Percentiles rank a stretch among this genome's conserved stretches.
phyloP scores from a whole-genome alignment of 2,113 vertebrate species.

The Mesocricetus auratus region DNA sequence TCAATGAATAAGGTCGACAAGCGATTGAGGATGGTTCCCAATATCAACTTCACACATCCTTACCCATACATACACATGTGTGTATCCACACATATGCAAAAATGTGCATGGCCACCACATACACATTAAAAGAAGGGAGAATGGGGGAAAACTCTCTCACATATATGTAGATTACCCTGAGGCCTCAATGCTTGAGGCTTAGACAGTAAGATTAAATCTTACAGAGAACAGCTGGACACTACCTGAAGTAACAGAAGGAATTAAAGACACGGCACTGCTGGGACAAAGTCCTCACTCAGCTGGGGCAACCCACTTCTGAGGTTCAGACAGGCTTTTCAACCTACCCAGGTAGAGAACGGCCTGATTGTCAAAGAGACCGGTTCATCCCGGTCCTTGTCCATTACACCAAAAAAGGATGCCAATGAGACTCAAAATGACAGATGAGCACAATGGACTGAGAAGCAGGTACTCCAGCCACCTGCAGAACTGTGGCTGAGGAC shows the following conservation, averaged over 20 bases:
- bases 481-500: rapidly evolving
- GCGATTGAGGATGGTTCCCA: background rate
- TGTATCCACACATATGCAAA: background rate
- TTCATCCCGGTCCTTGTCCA: background rate
- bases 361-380: background rate
- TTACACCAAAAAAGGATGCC: background rate
- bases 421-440: no score
- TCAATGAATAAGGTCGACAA: background rate
- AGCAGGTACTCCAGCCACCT: no score
- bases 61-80: background rate
- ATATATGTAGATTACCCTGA: no score
- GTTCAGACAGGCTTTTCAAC: background rate
- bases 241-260: background rate
- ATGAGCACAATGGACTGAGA: rapidly evolving
- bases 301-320: rapidly evolving
- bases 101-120: background rate
- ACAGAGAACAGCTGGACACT: background rate
- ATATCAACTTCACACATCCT: background rate
- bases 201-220: background rate
- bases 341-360: background rate
- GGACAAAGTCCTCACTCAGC: background rate
- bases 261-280: no score
- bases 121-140: background rate
- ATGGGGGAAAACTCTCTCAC: background rate
- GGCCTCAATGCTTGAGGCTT: rapidly evolving